Evolutionary conservation across 92 coral and sea anemone genomes (phyloP).

Genomic region (Umimayanthus kanabou): DNA sequence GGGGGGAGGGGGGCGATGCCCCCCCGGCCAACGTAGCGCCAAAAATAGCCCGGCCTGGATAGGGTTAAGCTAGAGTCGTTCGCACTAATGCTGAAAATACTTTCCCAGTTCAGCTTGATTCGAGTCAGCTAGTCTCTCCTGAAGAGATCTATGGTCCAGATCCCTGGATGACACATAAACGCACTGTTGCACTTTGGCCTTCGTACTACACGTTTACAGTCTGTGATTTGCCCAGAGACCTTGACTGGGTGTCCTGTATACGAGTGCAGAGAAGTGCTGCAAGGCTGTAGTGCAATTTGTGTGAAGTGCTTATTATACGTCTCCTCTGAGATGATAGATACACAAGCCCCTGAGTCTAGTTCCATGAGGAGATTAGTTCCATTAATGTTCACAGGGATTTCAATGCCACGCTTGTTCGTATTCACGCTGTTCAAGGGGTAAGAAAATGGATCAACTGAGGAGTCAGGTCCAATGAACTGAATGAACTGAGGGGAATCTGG

Average conservation of each 20-base stretch:
- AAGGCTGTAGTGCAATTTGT: conserved; percentile 28
- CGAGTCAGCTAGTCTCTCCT: conserved; percentile 40
- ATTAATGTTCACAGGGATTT: conserved; percentile 19
- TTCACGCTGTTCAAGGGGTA: not conserved
- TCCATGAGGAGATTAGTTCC: conserved; percentile 38
- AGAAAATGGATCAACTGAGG: not conserved
- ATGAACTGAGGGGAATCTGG: conserved; percentile 3
- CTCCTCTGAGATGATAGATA: conserved; percentile 47
- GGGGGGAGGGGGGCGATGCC: too few relatives aligned
- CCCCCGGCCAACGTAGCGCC: too few relatives aligned
- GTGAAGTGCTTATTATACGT: conserved; percentile 37
- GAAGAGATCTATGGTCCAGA: conserved; percentile 47
- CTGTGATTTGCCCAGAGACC: conserved; percentile 44
- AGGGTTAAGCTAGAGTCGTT: too few relatives aligned
- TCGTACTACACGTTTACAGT: conserved; percentile 7
- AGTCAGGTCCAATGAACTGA: not conserved
- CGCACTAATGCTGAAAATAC: not conserved
- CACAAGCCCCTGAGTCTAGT: conserved; percentile 50
- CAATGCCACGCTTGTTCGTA: conserved; percentile 35
- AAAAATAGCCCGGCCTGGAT: too few relatives aligned
- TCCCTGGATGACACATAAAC: conserved; percentile 24
- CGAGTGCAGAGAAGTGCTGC: conserved; percentile 38
- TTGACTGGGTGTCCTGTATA: conserved; percentile 41
- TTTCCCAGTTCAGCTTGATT: conserved; percentile 31
- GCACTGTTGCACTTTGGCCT: conserved; percentile 34